phyloP scores from a whole-genome alignment of 1,140 invertebrate genomes.

The Pogonognathellus flavescens region DNA sequence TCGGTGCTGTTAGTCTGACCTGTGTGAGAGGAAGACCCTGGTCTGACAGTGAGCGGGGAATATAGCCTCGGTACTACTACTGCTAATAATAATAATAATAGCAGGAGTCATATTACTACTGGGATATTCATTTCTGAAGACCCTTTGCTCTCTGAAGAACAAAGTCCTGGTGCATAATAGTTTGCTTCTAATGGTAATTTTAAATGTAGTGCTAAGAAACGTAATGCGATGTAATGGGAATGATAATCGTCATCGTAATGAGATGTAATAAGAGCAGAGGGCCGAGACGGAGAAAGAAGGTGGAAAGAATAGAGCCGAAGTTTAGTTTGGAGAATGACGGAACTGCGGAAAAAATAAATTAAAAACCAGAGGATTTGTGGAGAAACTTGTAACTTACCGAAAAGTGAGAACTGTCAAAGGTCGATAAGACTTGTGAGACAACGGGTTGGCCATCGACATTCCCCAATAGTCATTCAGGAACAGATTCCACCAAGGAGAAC shows the following conservation, averaged over 20 bases:
- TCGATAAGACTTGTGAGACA: slow-evolving; percentile 72
- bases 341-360: slow-evolving; percentile 18
- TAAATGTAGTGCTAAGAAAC: slow-evolving; percentile 22
- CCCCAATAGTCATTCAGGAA: slow-evolving; percentile 76
- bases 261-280: not conserved
- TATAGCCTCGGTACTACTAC: no score
- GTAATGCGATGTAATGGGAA: slow-evolving; percentile 30
- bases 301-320: no score
- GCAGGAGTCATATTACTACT: no score
- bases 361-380: slow-evolving; percentile 29
- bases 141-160: no score
- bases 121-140: no score
- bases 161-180: no score
- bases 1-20: no score
- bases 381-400: slow-evolving; percentile 69
- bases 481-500: slow-evolving; percentile 55
- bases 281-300: no score
- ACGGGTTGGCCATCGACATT: slow-evolving; percentile 73
- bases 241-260: slow-evolving; percentile 39
- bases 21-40: no score
- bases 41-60: no score
- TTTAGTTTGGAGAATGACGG: not conserved
- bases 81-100: no score
- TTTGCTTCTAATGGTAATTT: not conserved
- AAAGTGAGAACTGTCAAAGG: slow-evolving; percentile 72